Evolutionary conservation across 2,113 vertebrate genomes (phyloP).

Genomic region (Salvelinus sp.): DNA sequence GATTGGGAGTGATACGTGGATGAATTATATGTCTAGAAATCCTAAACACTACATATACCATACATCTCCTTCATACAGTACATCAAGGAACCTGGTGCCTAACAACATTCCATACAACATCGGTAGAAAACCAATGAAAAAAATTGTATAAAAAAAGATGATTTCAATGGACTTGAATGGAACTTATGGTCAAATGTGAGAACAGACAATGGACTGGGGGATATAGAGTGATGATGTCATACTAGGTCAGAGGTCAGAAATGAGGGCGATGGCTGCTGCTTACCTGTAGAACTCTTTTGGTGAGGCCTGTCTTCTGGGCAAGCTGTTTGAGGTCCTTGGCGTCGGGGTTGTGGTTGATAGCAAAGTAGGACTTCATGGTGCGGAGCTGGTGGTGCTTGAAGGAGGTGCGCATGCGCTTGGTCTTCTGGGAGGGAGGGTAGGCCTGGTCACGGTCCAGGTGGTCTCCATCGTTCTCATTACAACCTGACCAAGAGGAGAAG

Average conservation of each 20-base stretch:
- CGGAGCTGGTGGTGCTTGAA: slow-evolving; percentile 99
- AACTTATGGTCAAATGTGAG: slow-evolving; percentile 43
- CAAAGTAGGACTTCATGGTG: slow-evolving; percentile 99
- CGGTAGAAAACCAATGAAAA: slow-evolving; percentile 59
- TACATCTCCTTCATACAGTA: slow-evolving; percentile 26
- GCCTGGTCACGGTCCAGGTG: slow-evolving; percentile 97
- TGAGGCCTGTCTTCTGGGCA: slow-evolving; percentile 99
- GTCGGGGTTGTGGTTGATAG: slow-evolving; percentile 99
- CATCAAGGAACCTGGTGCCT: slow-evolving; percentile 8
- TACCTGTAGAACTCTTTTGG: slow-evolving; percentile 99
- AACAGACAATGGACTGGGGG: slow-evolving; percentile 28
- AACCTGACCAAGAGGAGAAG: slow-evolving; percentile 75
- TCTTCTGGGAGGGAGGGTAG: slow-evolving; percentile 96
- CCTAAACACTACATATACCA: neutral
- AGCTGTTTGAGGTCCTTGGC: slow-evolving; percentile 99
- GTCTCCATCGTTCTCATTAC: slow-evolving; percentile 95
- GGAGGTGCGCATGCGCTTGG: slow-evolving; percentile 98
- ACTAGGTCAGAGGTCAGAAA: neutral
- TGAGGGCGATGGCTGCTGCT: slow-evolving; percentile 65
- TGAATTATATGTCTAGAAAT: slow-evolving; percentile 2
- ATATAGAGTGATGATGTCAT: neutral
- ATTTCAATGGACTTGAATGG: slow-evolving; percentile 22
- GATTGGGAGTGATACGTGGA: neutral
- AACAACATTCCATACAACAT: slow-evolving; percentile 36
- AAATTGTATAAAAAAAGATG: slow-evolving; percentile 55